Evolutionary conservation across 1,140 invertebrate genomes (phyloP), one percentile per base, ranked within the genome.

Genomic region (Hylaeus anthracinus): DNA sequence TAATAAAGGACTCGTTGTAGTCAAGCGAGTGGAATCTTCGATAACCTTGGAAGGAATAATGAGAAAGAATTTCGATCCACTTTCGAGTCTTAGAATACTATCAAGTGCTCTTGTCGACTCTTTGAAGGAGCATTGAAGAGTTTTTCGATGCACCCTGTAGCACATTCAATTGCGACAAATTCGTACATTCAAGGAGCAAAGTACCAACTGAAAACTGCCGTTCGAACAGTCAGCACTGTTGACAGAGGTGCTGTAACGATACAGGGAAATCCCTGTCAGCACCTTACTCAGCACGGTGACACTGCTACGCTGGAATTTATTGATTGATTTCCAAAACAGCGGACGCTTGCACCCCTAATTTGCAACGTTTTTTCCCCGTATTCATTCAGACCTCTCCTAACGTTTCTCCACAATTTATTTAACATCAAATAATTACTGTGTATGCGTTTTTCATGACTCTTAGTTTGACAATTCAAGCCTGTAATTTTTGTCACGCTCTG

Each of bases 121-220:
- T 60, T 65, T 15, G 67, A 73, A 69, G 53, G 53, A 15, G 12
- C 15, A 5, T 26, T 60, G 63, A 78, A 78, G 74, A 64, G 71
- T 12, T 56, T 53, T 73, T 58, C 72, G 51, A 60, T 75, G 72
- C 55, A 69, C 37, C 55, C 12, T 56, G 55, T 14, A 14, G 48
- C 48, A 43, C 58, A 15, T 9, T 72, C 64, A 71, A 85, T 84
- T 74, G 53, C 70, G 70, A 79, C 72, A 73, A 83, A 84, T 83
- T 79, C 72, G 58, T 10, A 53, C 65, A 41, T 80, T 72, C 60
- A 63, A 71, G 37, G 53, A 55, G 66, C 37, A 55, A 60, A 61
- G 56, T 69, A 73, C 69, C 39, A 58, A 53, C 26, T 43, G 41
- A 10, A 53, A 72, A 73, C 26, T 73, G 69, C 48, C 43, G 69